A percentile compares a stretch with the other conserved stretches of the same genome.
phyloP scores from a whole-genome alignment of 2,888 invertebrate species.

The Apodemia duryi region DNA sequence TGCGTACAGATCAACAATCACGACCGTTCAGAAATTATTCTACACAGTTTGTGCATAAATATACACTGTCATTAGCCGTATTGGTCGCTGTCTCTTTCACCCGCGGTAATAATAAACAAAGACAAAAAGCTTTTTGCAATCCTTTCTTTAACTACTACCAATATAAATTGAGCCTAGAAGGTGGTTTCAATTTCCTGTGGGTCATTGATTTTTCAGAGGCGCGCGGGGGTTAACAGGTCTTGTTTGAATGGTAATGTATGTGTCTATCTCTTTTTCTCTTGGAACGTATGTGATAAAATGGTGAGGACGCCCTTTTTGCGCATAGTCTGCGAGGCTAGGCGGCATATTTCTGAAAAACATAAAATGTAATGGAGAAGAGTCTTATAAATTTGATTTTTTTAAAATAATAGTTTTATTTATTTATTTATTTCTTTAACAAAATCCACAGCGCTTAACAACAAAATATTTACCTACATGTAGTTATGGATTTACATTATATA shows the following conservation, averaged over 20 bases:
- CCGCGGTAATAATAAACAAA: slow-evolving; percentile 53
- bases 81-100: slow-evolving; percentile 42
- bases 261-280: slow-evolving; percentile 46
- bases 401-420: not conserved
- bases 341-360: slow-evolving; percentile 66
- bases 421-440: too few species aligned
- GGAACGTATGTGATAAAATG: slow-evolving; percentile 71
- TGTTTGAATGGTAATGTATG: slow-evolving; percentile 31
- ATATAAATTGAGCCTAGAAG: slow-evolving; percentile 35
- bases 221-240: slow-evolving; percentile 30
- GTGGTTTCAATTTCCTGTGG: slow-evolving; percentile 30
- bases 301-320: slow-evolving; percentile 75
- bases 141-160: slow-evolving; percentile 38
- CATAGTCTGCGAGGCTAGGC: slow-evolving; percentile 74
- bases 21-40: slow-evolving; percentile 36
- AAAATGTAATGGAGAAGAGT: slow-evolving; percentile 38
- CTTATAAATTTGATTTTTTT: not conserved
- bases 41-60: slow-evolving; percentile 38
- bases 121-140: slow-evolving; percentile 52
- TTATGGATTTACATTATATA: too few species aligned
- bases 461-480: too few species aligned
- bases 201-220: slow-evolving; percentile 35
- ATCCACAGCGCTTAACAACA: too few species aligned
- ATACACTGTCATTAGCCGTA: slow-evolving; percentile 42
- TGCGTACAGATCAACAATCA: slow-evolving; percentile 31